Base-by-base conservation (phyloP, 2,797 vertebrate genomes). In the Pipistrellus pygmaeus region DNA sequence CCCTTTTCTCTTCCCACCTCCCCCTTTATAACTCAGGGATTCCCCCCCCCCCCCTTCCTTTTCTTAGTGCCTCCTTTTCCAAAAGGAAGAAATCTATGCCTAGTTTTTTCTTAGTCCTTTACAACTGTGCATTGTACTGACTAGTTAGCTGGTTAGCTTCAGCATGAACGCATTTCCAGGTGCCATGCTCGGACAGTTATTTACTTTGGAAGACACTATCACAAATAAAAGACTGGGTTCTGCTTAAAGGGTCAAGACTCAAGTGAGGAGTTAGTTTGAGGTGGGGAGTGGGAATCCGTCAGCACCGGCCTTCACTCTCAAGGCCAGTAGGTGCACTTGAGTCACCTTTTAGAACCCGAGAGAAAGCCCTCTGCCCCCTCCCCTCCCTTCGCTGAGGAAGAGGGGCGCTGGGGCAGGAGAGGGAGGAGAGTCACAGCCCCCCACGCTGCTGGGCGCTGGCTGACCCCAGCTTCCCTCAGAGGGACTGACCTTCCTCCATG, bases 121-220 rank as follows among this genome's bases (percentile, higher is more conserved):
- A 46, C 53, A 62, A 32, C 35, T 76, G 23, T 30, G 41, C 27
- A 21, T 82, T 83, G 14, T 62, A 88, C 88, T 53, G 82, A 85
- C 64, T 35, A 71, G 57, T 41, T 68, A 68, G 25, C 32, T 62
- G 69, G 57, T 62, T 60, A 53, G 21, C 60, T 69, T 86, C 13
- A 71, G 7, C 62, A 12, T 25, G 23, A 77, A 53, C 12, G 30
- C 9, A 64, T 83, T 77, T 62, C 27, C 32, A 44, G 60, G 32
- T 78, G n/a, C 38, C 35, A 72, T 78, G 12, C 11, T 46, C 71
- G 10, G 13, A 35, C 44, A 41, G 4, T 27, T 53, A 71, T 82
- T 83, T 87, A 60, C 64, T 38, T 73, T 55, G 90, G 77, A 87
- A 84, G 64, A 82, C 44, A 57, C 68, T 64, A 41, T 77, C 53